Conservation (phyloP, 2,113 vertebrate species). For the Mesoclemmys tuberculata region DNA sequence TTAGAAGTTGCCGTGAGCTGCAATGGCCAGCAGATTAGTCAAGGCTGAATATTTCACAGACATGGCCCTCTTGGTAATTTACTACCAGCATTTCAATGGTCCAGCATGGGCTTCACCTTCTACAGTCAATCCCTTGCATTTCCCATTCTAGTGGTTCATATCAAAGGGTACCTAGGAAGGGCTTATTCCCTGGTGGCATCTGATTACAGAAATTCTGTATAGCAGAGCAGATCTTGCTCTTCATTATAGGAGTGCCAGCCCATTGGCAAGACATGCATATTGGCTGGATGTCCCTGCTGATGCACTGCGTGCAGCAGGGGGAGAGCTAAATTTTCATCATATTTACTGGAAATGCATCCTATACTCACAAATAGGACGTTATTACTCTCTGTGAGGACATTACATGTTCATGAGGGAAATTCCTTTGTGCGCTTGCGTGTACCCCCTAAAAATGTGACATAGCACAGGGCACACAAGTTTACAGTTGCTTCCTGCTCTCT, state of each 20-base stretch:
- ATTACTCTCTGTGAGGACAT: neutral
- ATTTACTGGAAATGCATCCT: neutral
- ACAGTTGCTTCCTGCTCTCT: neutral
- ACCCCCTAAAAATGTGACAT: neutral
- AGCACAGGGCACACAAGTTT: neutral
- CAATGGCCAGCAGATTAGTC: neutral
- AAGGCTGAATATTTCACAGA: rapidly evolving
- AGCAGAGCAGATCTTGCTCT: neutral
- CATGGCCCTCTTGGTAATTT: neutral
- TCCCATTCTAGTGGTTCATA: neutral
- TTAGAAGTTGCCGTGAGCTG: neutral
- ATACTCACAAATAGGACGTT: too few species aligned
- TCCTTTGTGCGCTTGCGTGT: neutral
- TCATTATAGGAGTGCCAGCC: neutral
- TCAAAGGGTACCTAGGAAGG: neutral
- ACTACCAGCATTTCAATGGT: neutral
- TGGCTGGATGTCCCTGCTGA: neutral
- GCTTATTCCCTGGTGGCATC: neutral
- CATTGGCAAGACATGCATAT: rapidly evolving
- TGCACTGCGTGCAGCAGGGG: neutral
- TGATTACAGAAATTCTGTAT: rapidly evolving
- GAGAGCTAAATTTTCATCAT: neutral
- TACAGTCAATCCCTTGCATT: neutral
- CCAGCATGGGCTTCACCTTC: neutral
- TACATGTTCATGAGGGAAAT: neutral